Percentiles rank a stretch among this genome's conserved stretches.
Evolutionary conservation across 53 echinoderm and acorn worm species (phyloP).

Genomic region (Echinarachnius parma): DNA sequence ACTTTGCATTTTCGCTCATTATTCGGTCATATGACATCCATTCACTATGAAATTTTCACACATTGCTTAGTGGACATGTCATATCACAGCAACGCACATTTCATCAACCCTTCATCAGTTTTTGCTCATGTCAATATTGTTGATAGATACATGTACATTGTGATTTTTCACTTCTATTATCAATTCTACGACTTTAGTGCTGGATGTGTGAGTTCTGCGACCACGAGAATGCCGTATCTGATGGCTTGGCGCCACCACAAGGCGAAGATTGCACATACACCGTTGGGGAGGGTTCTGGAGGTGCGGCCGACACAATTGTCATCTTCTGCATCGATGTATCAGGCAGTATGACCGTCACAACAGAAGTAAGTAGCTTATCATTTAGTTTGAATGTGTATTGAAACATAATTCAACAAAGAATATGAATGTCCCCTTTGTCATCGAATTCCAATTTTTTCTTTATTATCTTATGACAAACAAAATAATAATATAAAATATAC

Average conservation of each 20-base stretch:
- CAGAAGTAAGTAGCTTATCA: slow-evolving; percentile 55
- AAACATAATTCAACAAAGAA: too few species aligned
- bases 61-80: too few species aligned
- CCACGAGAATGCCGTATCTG: slow-evolving; percentile 43
- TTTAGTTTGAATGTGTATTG: background rate
- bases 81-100: too few species aligned
- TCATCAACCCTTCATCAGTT: too few species aligned
- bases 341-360: slow-evolving; percentile 95
- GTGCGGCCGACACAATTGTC: slow-evolving; percentile 70
- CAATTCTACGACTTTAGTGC: slow-evolving; percentile 24
- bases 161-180: too few species aligned
- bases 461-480: too few species aligned
- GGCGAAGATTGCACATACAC: slow-evolving; percentile 74
- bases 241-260: slow-evolving; percentile 18
- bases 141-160: background rate
- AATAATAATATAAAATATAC: too few species aligned
- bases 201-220: slow-evolving; percentile 98
- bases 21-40: too few species aligned
- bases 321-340: slow-evolving; percentile 97
- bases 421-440: too few species aligned
- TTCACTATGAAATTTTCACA: too few species aligned
- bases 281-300: slow-evolving; percentile 62
- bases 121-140: background rate
- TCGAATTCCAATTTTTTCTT: too few species aligned
- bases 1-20: too few species aligned